These are phyloP conservation scores for Thomomys bottae DNA, from an alignment of 2,113 vertebrate genomes.

Conservation along the genomic window DNA sequence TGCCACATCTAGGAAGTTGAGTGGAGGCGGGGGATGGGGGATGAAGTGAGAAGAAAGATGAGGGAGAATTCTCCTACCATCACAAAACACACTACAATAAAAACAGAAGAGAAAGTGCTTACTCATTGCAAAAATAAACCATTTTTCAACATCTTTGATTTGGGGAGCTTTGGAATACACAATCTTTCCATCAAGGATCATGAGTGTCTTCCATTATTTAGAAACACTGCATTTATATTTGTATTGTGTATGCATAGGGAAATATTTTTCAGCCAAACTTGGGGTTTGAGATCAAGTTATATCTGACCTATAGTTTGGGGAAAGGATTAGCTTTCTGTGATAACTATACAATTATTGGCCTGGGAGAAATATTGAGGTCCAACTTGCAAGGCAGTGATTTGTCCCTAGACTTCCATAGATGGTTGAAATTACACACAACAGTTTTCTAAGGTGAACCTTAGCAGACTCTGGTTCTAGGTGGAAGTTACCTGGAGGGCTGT, in stretches of 20 bases:
- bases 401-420: neutral
- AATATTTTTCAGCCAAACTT: conserved; percentile 60
- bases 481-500: neutral
- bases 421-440: neutral
- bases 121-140: neutral
- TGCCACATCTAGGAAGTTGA: conserved; percentile 14
- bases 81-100: neutral
- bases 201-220: conserved; percentile 38
- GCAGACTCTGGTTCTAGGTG: neutral
- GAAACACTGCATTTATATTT: conserved; percentile 49
- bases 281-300: neutral
- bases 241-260: conserved; percentile 15
- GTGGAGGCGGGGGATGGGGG: neutral
- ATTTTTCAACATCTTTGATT: neutral
- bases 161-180: neutral
- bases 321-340: neutral
- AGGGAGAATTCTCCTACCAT: neutral
- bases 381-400: neutral
- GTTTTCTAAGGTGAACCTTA: neutral
- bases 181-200: neutral
- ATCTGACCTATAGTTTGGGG: neutral
- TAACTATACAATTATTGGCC: neutral
- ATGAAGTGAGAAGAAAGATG: neutral
- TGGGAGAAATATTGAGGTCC: neutral
- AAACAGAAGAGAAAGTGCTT: neutral